phyloP scores from a whole-genome alignment of 1,140 invertebrate species.

The Drosophila miranda region DNA sequence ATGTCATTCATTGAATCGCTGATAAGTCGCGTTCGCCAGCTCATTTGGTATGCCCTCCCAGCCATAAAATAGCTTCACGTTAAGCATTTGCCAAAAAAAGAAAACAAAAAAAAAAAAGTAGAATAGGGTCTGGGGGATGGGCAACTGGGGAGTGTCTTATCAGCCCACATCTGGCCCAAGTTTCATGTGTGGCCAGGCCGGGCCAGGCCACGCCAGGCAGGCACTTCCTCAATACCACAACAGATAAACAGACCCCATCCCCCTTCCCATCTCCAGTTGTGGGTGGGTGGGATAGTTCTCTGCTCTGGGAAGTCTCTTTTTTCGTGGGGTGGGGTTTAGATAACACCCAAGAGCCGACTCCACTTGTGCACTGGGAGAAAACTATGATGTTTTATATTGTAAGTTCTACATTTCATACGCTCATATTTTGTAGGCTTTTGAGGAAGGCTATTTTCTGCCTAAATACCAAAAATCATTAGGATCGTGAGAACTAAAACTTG shows the following conservation, averaged over 20 bases:
- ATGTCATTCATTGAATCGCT: constrained; percentile 41
- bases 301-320: constrained; percentile 9
- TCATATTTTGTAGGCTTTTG: no score
- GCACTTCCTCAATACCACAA: constrained; percentile 69
- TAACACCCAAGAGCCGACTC: constrained; percentile 30
- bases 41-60: constrained; percentile 40
- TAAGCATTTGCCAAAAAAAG: constrained; percentile 45
- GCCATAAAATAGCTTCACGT: constrained; percentile 51
- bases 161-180: constrained; percentile 58
- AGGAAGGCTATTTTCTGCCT: no score
- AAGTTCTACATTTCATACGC: no score
- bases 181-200: constrained; percentile 25
- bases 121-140: constrained; percentile 11
- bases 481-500: no score
- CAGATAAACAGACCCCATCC: constrained; percentile 53
- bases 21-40: constrained; percentile 36
- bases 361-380: constrained; percentile 1
- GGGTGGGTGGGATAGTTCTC: constrained; percentile 58
- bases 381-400: not conserved
- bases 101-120: not conserved
- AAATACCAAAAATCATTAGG: no score
- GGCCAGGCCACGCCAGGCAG: constrained; percentile 16
- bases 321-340: constrained; percentile 45
- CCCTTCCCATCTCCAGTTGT: constrained; percentile 16
- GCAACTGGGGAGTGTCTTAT: constrained; percentile 37